Evolutionary conservation across 2,888 invertebrate genomes (phyloP).

Genomic region (Athalia rosae): DNA sequence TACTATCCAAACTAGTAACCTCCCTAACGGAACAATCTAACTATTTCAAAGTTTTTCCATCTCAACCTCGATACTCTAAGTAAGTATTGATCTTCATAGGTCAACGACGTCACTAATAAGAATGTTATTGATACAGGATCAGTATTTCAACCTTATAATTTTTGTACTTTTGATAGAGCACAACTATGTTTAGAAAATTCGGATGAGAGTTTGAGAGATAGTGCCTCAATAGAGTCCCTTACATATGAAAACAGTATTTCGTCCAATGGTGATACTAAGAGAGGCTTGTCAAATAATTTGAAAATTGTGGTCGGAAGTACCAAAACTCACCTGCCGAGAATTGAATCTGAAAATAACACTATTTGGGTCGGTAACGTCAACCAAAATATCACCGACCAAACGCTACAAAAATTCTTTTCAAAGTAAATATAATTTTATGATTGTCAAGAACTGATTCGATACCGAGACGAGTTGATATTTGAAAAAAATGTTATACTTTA

Average conservation of each 20-base stretch:
- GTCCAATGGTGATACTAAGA: slow-evolving; percentile 3
- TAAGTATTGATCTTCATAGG: slow-evolving; percentile 3
- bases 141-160: not conserved
- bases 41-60: slow-evolving; percentile 28
- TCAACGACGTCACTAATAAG: too few relatives aligned
- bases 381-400: not conserved
- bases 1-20: slow-evolving; percentile 24
- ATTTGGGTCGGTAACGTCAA: slow-evolving; percentile 29
- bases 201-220: slow-evolving; percentile 4
- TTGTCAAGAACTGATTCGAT: not conserved
- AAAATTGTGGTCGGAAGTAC: not conserved
- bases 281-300: not conserved
- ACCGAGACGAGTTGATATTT: not conserved
- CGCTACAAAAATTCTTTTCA: slow-evolving; percentile 19
- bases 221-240: slow-evolving; percentile 21
- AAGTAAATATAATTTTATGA: slow-evolving; percentile 2
- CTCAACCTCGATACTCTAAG: slow-evolving; percentile 22
- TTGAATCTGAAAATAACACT: slow-evolving; percentile 9
- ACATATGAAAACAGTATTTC: not conserved
- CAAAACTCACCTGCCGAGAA: slow-evolving; percentile 12
- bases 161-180: slow-evolving; percentile 4
- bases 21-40: not conserved
- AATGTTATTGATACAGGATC: too few relatives aligned
- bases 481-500: not conserved
- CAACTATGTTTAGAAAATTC: slow-evolving; percentile 1